These are phyloP conservation scores for Creontiades dilutus DNA, from an alignment of 2,888 invertebrate genomes.

Conservation along the genomic window DNA sequence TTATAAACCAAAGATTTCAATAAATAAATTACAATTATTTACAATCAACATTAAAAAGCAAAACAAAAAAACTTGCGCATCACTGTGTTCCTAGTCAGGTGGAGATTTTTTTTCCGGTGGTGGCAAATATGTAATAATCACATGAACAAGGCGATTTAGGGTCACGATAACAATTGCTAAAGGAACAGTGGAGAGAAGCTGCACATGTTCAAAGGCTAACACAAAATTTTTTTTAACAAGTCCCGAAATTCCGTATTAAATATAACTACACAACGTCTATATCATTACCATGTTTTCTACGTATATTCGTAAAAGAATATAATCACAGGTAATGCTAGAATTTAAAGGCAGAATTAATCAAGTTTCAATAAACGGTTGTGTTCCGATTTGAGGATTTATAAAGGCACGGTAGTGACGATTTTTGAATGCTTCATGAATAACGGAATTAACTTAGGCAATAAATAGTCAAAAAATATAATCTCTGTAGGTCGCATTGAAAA, in stretches of 20 bases:
- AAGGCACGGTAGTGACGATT: not conserved
- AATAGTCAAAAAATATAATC: not conserved
- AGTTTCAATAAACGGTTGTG: not conserved
- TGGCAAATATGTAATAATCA: not conserved
- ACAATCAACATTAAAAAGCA: not conserved
- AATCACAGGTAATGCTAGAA: conserved; percentile 71
- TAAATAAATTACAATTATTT: conserved; percentile 35
- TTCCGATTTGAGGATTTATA: not conserved
- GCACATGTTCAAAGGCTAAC: conserved; percentile 40
- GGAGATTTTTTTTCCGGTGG: not conserved
- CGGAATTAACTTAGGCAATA: not conserved
- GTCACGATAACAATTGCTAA: not conserved
- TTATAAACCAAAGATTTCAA: not conserved
- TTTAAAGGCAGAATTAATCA: conserved; percentile 43
- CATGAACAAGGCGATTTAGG: not conserved
- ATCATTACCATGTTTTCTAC: conserved; percentile 70
- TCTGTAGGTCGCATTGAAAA: not conserved
- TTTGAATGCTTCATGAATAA: not conserved
- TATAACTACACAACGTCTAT: conserved; percentile 61
- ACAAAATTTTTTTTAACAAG: not conserved
- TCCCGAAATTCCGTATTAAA: conserved; percentile 9
- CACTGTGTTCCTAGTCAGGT: not conserved
- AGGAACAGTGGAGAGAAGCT: conserved; percentile 38
- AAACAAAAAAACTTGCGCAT: not conserved
- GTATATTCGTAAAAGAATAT: conserved; percentile 65